Base-by-base conservation (phyloP, 2,888 invertebrate genomes). In the Heterodera filipjevi region DNA sequence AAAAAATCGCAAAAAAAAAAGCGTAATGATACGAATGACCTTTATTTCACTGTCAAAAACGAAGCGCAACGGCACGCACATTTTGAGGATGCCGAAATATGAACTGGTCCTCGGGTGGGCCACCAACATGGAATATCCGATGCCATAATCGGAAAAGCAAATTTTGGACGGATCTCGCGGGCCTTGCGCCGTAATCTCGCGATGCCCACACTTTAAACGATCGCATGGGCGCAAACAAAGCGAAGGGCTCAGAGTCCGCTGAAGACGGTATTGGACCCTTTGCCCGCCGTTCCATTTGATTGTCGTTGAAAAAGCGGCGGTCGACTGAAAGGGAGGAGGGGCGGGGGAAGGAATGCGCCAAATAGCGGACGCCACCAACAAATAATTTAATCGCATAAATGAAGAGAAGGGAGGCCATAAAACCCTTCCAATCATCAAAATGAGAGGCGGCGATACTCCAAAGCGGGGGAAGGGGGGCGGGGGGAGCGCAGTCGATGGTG, bases 301-400 rank as follows among this genome's bases (percentile, higher is more conserved):
- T 59, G 59, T 59, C 59, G 59, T 59, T 27, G 59, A 59, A 59
- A n/a, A n/a, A 5, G 59, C n/a, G 59, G n/a, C n/a, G 49, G 19
- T n/a, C n/a, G n/a, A n/a, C n/a, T n/a, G 49, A 19, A 19, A 19
- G 8, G 49, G 49, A 19, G 49, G 49, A 19, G 49, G 6, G 6
- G 6, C 19, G 59, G 32, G 68, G 19, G 68, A 22, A 16, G 68
- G 22, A 68, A 68, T 68, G 68, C 68, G 68, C 68, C 68, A 68
- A 68, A 68, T 27, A 35, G 68, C 68, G 68, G 68, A 35, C 68
- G 68, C 33, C 68, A 35, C n/a, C 53, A 22, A 8, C 59, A 35
- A 68, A 68, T 68, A 68, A 68, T 68, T 32, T 68, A 68, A 68
- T 68, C 66, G 68, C 68, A 66, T 33, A 22, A 22, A 2, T 16